Evolutionary conservation across 2,113 vertebrate genomes (phyloP), one percentile per base, ranked within the genome.

Genomic region (Nasalis larvatus): DNA sequence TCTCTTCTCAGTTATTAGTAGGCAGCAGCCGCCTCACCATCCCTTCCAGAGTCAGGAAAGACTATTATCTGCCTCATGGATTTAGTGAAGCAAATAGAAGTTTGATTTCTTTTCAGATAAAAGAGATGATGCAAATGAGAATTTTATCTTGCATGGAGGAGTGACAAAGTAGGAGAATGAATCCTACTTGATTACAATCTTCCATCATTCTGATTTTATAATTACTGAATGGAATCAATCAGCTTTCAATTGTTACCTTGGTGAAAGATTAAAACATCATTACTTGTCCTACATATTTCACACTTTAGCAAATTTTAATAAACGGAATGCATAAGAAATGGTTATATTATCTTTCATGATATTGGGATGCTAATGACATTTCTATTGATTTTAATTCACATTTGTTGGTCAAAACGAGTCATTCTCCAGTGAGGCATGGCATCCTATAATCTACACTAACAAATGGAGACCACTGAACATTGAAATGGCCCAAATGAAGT

Each of bases 151-250:
- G 91, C 97, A 98, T 93, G 92, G 97, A 98, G 98, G 97, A 97
- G 58, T 98, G 98, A 98, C 97, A 98, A 98, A 98, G 96, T 98
- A 97, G 95, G 89, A 98, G 93, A 97, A 93, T 98, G 98, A 98
- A 98, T 98, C 98, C 96, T 97, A 98, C 98, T 98, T 98, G 98
- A 99, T 99, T 99, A 99, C 98, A 98, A 98, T 99, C 98, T 98
- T 99, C 98, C 98, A 99, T 99, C 98, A 99, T 99, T 98, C 98
- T 99, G 98, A 98, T 99, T 98, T 99, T 98, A 98, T 99, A 99
- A 99, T 99, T 99, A 99, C 98, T 98, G 98, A 99, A 99, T 98
- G 96, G 95, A 99, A 99, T 99, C 98, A 99, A 99, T 99, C 98
- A 99, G 98, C 98, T 98, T 99, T 99, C 98, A 99, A 98, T 98